Evolutionary conservation across 2,113 vertebrate species (phyloP), one percentile per base, ranked within the genome.

Genomic region (Protomyctophum bolini): DNA sequence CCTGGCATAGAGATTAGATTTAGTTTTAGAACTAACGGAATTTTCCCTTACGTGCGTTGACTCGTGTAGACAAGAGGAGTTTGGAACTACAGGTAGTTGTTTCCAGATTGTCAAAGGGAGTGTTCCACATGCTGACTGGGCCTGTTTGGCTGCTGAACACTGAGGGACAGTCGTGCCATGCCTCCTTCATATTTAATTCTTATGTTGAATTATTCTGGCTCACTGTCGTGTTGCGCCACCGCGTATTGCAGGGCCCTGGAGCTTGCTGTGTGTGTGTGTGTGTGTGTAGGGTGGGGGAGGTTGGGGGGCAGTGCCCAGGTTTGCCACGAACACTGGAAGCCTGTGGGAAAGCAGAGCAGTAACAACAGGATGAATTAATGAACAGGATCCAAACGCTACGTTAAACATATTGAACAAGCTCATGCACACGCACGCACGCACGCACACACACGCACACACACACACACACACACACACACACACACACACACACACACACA

Each of bases 111-210:
- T n/a, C 6, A 46, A 14, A 41, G 76, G 50, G 48, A 52, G 73
- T 1, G 59, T 75, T 73, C 58, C 73, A 66, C 75, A 41, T 50
- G 76, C 86, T 82, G 75, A 80, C 76, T 12, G 64, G 63, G 70
- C 72, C 63, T 67, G 50, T 83, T 81, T 70, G 29, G 70, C 75
- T 80, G 68, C 79, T 58, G 58, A 65, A 73, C 82, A 61, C 70
- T 28, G 66, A 77, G 85, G 80, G 80, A 79, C 73, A 50, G 70
- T 64, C 54, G 71, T 59, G 8, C 84, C 78, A n/a, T 61, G 0
- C 66, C 87, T 90, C 72, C 70, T 92, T 69, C 85, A 93, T 93
- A 87, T 93, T 91, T 92, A 84, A 93, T 91, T 58, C 71, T 85
- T 70, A 58, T 56, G 76, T 86, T 92, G 76, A 92, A 90, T 91